Conservation (phyloP, 1,140 invertebrate species). For the Drosophila quadrilineata region DNA sequence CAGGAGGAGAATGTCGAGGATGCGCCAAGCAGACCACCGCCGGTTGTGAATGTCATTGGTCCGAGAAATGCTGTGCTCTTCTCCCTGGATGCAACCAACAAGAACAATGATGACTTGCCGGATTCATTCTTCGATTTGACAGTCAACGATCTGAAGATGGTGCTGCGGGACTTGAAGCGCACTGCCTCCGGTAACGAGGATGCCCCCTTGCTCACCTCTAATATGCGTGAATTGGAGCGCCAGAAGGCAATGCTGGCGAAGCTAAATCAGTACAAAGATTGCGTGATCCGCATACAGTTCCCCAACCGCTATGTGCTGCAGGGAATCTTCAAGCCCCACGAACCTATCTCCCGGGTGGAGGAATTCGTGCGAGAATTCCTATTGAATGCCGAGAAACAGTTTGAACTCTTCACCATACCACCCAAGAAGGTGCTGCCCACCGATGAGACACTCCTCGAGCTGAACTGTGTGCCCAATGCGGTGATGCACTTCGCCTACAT, state of each 20-base stretch:
- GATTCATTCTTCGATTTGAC: slow-evolving; percentile 93
- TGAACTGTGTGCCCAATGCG: slow-evolving; percentile 88
- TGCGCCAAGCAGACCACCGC: slow-evolving; percentile 36
- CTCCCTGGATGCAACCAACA: slow-evolving; percentile 84
- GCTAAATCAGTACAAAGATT: slow-evolving; percentile 86
- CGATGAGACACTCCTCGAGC: slow-evolving; percentile 84
- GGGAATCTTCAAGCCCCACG: slow-evolving; percentile 87
- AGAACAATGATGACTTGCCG: slow-evolving; percentile 85
- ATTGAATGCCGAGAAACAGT: slow-evolving; percentile 83
- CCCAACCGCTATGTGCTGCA: slow-evolving; percentile 91
- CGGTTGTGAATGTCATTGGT: slow-evolving; percentile 82
- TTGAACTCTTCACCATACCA: slow-evolving; percentile 89
- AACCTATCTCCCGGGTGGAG: slow-evolving; percentile 86
- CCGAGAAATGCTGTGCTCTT: slow-evolving; percentile 87
- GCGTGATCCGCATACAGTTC: slow-evolving; percentile 90
- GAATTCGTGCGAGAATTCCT: slow-evolving; percentile 88
- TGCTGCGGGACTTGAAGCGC: slow-evolving; percentile 87
- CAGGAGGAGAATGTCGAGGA: not conserved
- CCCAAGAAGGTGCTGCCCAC: slow-evolving; percentile 86
- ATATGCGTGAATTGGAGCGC: slow-evolving; percentile 84
- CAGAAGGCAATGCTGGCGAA: slow-evolving; percentile 84
- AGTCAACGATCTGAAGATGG: slow-evolving; percentile 87
- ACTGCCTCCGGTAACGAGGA: slow-evolving; percentile 84
- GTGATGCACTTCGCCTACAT: slow-evolving; percentile 86
- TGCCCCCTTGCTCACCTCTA: slow-evolving; percentile 86